phyloP scores from a whole-genome alignment of 2,888 invertebrate species.

The Mythimna lalbum region DNA sequence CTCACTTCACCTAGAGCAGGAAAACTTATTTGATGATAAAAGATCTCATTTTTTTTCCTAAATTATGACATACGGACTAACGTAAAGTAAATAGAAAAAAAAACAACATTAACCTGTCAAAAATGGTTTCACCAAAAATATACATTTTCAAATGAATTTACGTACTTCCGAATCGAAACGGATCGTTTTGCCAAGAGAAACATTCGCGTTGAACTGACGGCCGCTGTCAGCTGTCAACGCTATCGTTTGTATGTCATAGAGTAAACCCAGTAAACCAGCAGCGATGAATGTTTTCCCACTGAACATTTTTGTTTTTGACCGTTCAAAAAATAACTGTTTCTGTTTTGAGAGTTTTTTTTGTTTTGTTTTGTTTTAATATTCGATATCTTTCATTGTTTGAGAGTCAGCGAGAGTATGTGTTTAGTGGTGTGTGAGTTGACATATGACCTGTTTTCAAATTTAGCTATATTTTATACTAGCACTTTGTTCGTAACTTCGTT shows the following conservation, averaged over 20 bases:
- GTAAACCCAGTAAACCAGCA: background rate
- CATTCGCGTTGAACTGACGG: background rate
- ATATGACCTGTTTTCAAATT: background rate
- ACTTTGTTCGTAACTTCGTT: too few species aligned
- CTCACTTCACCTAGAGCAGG: too few species aligned
- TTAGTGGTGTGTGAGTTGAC: background rate
- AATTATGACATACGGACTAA: background rate
- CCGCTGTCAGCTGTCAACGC: background rate
- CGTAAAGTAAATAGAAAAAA: background rate
- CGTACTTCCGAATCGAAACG: background rate
- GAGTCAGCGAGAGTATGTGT: background rate
- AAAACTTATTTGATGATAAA: too few species aligned
- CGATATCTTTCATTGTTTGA: background rate
- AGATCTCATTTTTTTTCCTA: background rate
- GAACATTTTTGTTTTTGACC: background rate
- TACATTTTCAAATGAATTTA: background rate
- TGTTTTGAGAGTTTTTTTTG: background rate
- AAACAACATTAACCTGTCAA: background rate
- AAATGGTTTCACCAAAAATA: background rate
- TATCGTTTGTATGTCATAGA: constrained; percentile 1
- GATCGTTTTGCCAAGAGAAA: background rate
- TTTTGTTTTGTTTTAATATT: background rate
- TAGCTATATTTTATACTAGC: too few species aligned
- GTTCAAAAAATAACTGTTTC: background rate
- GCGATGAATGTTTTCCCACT: background rate